phyloP scores from a whole-genome alignment of 2,113 vertebrate species.

The Scopus umbretta region DNA sequence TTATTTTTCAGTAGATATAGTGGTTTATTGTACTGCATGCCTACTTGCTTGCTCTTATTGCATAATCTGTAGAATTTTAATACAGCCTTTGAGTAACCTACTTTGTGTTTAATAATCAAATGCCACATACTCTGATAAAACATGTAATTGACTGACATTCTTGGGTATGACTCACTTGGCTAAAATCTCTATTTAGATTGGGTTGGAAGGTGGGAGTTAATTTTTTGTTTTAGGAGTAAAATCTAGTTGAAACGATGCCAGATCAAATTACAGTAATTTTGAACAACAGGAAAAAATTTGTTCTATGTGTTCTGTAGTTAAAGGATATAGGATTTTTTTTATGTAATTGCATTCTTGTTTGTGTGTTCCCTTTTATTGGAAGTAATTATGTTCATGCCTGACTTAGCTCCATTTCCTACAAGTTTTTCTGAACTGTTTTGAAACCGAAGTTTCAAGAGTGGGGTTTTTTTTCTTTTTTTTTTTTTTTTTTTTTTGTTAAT shows the following conservation, averaged over 20 bases:
- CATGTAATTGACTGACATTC: background rate
- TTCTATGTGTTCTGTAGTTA: background rate
- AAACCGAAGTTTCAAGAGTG: background rate
- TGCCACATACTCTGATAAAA: background rate
- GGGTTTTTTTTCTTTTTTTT: no score
- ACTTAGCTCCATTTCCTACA: background rate
- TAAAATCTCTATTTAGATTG: background rate
- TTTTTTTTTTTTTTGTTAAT: background rate
- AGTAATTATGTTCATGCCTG: background rate
- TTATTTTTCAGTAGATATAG: background rate
- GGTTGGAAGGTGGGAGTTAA: background rate
- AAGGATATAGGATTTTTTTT: background rate
- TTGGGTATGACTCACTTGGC: background rate
- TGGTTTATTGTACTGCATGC: background rate
- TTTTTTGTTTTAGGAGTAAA: constrained; percentile 31
- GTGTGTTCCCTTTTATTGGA: background rate
- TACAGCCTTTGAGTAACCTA: background rate
- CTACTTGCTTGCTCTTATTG: background rate
- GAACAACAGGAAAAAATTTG: background rate
- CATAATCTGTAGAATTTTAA: background rate
- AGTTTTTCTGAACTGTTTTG: background rate
- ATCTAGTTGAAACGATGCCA: background rate
- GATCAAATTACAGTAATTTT: constrained; percentile 28
- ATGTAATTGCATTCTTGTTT: background rate
- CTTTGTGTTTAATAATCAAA: background rate